Evolutionary conservation across 2,113 vertebrate species (phyloP).

Genomic region (Calcarius ornatus): DNA sequence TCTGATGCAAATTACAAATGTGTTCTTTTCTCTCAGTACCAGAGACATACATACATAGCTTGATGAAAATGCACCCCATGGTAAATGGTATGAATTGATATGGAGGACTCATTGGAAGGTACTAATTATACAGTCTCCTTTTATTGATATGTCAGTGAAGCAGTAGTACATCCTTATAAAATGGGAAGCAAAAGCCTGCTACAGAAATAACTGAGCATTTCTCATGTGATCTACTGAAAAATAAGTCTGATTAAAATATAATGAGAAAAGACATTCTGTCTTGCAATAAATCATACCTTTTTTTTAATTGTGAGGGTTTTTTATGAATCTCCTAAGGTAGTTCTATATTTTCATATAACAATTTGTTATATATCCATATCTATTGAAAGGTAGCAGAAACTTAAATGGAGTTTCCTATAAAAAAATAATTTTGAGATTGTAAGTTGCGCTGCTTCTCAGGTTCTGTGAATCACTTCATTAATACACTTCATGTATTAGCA

Average conservation of each 20-base stretch:
- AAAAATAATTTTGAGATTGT: neutral
- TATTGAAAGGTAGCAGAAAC: neutral
- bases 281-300: neutral
- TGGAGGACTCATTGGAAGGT: neutral
- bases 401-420: neutral
- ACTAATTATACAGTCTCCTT: neutral
- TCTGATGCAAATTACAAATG: neutral
- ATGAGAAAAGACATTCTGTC: neutral
- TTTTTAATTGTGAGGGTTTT: fast-evolving
- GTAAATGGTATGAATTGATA: neutral
- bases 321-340: neutral
- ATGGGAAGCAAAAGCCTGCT: neutral
- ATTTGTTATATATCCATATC: neutral
- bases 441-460: neutral
- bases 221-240: neutral
- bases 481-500: neutral
- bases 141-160: neutral
- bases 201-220: neutral
- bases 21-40: neutral
- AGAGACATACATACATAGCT: neutral
- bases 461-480: neutral
- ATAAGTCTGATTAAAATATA: neutral
- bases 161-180: neutral
- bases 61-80: neutral
- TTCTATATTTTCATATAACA: neutral